Base-by-base conservation (phyloP, 2,113 vertebrate species). In the Erinaceus europaeus region DNA sequence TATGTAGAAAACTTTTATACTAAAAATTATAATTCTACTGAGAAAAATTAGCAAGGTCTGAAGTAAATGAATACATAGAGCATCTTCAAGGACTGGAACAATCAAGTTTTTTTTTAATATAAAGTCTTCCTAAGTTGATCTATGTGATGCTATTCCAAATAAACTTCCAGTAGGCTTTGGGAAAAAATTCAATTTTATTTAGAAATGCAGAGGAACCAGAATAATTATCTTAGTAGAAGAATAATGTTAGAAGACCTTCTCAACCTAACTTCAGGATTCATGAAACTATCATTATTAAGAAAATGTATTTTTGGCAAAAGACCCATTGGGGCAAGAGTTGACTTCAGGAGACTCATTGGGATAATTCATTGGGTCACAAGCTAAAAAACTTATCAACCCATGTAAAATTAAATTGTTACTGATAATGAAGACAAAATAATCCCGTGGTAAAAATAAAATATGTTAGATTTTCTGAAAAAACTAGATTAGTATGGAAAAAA, bases 21-120 rank as follows among this genome's bases (percentile, higher is more conserved):
- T 73, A 64, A 90, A 90, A 27, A 38, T 74, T 34, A 82, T 82
- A 84, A 36, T 25, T 50, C 3, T 83, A 23, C 34, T 83, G 80
- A 44, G 44, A 83, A 27, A 84, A 89, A 74, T 79, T 29, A 65
- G 32, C 44, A 25, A 42, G 29, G 25, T 38, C 52, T 11, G 67
- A 73, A 64, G 42, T 62, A 44, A 73, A 57, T 61, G 7, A 46
- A 55, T 23, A 84, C n/a, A 29, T 20, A 55, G 9, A 79, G 25
- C 13, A 59, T 73, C 6, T n/a, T 71, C 44, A 80, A 65, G 29
- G n/a, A 55, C 14, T 38, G 27, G 8, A 82, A 81, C 13, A 79
- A 6, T 79, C 40, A 67, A 5, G n/a, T 34, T 34, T 36, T 52
- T 5, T 57, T 79, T 32, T 36, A 40, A 29, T 46, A 1, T 3